These are phyloP conservation scores for Gnatocerus cornutus DNA, from an alignment of 2,888 invertebrate species.

Conservation along the genomic window DNA sequence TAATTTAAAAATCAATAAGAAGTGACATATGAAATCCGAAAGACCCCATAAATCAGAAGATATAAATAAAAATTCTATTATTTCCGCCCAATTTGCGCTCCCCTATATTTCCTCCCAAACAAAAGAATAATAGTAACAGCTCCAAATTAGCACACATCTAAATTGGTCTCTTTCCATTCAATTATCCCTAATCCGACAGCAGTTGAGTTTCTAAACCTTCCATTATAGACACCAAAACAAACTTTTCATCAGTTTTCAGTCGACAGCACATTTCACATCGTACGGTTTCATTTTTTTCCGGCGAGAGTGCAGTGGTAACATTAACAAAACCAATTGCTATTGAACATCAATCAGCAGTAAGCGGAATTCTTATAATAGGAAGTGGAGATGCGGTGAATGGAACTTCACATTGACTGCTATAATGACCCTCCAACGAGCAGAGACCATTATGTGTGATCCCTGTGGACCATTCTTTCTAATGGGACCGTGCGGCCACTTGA, in stretches of 20 bases:
- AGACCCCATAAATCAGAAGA: not conserved
- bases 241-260: slow-evolving; percentile 1
- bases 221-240: slow-evolving; percentile 11
- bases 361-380: slow-evolving; percentile 50
- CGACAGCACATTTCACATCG: not conserved
- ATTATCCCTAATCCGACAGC: slow-evolving; percentile 26
- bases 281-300: slow-evolving; percentile 18
- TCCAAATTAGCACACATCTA: slow-evolving; percentile 17
- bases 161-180: slow-evolving; percentile 23
- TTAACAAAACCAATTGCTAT: slow-evolving; percentile 54
- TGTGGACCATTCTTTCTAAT: slow-evolving; percentile 52
- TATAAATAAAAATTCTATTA: slow-evolving; percentile 1
- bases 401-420: slow-evolving; percentile 48
- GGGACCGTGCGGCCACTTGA: slow-evolving; percentile 56
- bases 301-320: slow-evolving; percentile 30
- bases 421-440: slow-evolving; percentile 51
- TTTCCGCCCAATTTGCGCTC: slow-evolving; percentile 23
- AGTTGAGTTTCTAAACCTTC: not conserved
- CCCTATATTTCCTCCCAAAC: slow-evolving; percentile 1
- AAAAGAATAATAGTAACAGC: slow-evolving; percentile 23
- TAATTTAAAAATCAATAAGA: not conserved
- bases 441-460: slow-evolving; percentile 54
- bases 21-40: not conserved
- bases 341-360: slow-evolving; percentile 52
- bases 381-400: slow-evolving; percentile 51